Base-by-base conservation (phyloP, 2,113 vertebrate species). In the Scomber scombrus region DNA sequence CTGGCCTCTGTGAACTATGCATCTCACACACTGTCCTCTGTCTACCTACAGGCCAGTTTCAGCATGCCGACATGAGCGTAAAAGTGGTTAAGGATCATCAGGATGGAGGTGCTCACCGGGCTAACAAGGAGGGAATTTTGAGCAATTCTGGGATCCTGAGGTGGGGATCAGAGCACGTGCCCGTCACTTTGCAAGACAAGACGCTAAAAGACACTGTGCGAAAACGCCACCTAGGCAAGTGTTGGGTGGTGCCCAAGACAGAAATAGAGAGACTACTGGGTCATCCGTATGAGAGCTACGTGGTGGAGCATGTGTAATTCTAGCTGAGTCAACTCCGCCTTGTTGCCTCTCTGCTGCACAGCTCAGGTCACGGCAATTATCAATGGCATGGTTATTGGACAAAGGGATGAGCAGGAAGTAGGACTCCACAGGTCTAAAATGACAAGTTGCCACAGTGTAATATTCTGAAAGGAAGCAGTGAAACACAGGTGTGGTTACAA, bases 211-310 rank as follows among this genome's bases (percentile, higher is more conserved):
- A 96, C 69, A 93, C 94, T 0, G 14, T 90, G 56, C 85, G 58
- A 15, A 94, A 89, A 52, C 91, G 87, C 4, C 95, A 95, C 63
- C 12, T 29, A 21, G 80, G 89, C 61, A 91, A 85, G 23, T 97
- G 96, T 82, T 97, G 96, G 95, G 91, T 96, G 80, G 94, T 96
- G 73, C 94, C 94, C 21, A 91, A 89, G 80, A 78, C 85, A 10
- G 92, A 95, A 26, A 79, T 96, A 11, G 85, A 93, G 71, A 81
- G 60, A 50, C 92, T 97, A 2, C 89, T 97, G 80, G 95, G 94
- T 3, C 90, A 91, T 3, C 81, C 93, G 0, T 97, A 96, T 55
- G 60, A 91, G 29, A 88, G 92, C 80, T 97, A 95, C 26, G 88
- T 96, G 19, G 94, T 94, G 80, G 93, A 88, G 75, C 82, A 9